phyloP scores from a whole-genome alignment of 2,797 vertebrate genomes.

The Orestias chungarensis region DNA sequence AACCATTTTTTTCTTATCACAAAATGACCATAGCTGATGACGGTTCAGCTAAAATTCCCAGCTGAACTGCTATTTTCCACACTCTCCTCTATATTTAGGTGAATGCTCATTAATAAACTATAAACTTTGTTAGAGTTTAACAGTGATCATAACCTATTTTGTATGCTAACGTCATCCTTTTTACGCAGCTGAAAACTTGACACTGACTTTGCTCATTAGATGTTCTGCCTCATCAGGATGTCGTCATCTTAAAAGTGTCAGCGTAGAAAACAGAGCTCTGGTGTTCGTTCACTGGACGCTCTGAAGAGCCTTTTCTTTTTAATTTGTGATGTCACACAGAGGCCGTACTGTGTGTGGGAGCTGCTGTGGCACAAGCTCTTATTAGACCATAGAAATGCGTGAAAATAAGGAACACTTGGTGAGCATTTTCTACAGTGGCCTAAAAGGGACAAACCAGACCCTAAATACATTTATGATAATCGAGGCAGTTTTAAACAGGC shows the following conservation, averaged over 20 bases:
- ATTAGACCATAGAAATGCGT: background rate
- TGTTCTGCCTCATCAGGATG: slow-evolving; percentile 18
- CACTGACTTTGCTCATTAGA: slow-evolving; percentile 13
- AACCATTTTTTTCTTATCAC: background rate
- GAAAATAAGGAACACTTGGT: background rate
- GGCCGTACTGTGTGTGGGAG: background rate
- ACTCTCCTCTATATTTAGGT: background rate
- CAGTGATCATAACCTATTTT: background rate
- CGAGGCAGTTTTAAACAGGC: background rate
- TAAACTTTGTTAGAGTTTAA: background rate
- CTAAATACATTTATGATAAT: background rate
- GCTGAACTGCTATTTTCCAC: background rate
- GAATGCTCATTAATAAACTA: background rate
- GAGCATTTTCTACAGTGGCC: background rate
- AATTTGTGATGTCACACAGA: slow-evolving; percentile 1
- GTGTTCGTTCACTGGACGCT: background rate
- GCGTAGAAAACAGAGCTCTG: background rate
- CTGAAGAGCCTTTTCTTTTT: background rate
- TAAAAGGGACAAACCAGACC: background rate
- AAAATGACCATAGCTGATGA: background rate
- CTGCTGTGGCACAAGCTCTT: background rate
- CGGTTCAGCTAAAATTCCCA: background rate
- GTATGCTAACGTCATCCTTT: background rate
- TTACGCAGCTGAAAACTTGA: background rate
- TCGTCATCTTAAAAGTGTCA: slow-evolving; percentile 9